Percentiles rank a stretch among this genome's conserved stretches.
Evolutionary conservation across 1,140 invertebrate genomes (phyloP).

Genomic region (Lordiphosa stackelbergi): DNA sequence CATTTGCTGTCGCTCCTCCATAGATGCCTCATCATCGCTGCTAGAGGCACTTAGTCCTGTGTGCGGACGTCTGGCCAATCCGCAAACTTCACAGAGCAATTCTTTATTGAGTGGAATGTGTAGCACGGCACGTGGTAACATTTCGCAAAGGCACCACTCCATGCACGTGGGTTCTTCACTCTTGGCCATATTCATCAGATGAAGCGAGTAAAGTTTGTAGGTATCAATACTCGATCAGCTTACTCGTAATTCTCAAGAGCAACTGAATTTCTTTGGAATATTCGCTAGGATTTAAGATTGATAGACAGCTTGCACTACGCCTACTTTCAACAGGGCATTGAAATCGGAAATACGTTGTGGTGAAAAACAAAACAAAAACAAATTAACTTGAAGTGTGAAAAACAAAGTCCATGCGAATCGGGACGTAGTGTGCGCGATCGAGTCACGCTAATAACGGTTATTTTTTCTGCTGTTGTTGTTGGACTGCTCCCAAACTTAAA

Average conservation of each 20-base stretch:
- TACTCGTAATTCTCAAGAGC: not conserved
- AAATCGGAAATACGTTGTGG: too few species aligned
- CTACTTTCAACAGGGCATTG: too few species aligned
- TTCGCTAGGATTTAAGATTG: too few species aligned
- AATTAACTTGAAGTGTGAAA: too few species aligned
- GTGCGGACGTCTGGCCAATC: slow-evolving; percentile 21
- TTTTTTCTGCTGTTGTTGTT: too few species aligned
- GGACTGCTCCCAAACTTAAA: too few species aligned
- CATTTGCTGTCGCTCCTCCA: not conserved
- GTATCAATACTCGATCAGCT: not conserved
- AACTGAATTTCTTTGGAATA: not conserved
- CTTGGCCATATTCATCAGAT: slow-evolving; percentile 34
- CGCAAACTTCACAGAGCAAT: slow-evolving; percentile 39
- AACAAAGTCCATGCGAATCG: too few species aligned
- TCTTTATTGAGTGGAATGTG: slow-evolving; percentile 22
- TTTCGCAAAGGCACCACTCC: slow-evolving; percentile 44
- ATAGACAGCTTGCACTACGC: too few species aligned
- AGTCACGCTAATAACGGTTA: too few species aligned
- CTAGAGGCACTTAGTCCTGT: slow-evolving; percentile 3
- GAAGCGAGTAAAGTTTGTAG: slow-evolving; percentile 48
- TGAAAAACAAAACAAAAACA: too few species aligned
- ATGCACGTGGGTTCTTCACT: not conserved
- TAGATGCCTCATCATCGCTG: slow-evolving; percentile 41
- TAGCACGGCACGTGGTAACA: slow-evolving; percentile 39
- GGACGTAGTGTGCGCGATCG: too few species aligned